Evolutionary conservation across 1,140 invertebrate species (phyloP), one percentile per base, ranked within the genome.

Genomic region (Drosophila repletoides): DNA sequence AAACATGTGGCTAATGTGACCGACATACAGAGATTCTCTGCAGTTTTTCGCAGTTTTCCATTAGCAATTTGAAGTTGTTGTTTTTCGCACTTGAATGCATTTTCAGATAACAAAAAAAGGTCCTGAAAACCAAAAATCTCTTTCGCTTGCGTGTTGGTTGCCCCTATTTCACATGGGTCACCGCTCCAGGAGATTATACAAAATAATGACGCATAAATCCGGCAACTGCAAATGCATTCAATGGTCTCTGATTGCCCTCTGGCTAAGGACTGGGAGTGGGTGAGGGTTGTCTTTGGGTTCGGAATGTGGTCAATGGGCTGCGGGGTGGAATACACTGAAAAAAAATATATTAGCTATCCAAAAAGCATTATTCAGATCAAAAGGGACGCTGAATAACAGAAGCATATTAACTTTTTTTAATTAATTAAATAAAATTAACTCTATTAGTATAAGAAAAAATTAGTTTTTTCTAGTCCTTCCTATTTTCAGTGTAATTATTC

Each of bases 151-250:
- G 71, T 86, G 80, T 76, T 49, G 72, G 70, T 45, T 64, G 81
- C 80, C 80, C 81, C 80, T 84, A 84, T 86, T 86, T 84, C 79
- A 86, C 79, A 84, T 86, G 75, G 74, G 71, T 75, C 76, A 74
- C 48, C 74, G 61, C 26, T 70, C 36, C 49, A 38, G 31, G 43
- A 58, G 56, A 80, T 83, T 84, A 86, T 63, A 75, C 53, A 68
- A 64, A 84, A 84, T 84, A 84, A 84, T 84, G 79, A 72, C 75
- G 80, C 77, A 74, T 67, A 83, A 84, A 83, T 83, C 77, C 79
- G 77, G 77, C 69, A 69, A 56, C 14, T 63, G 53, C 33, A 40
- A 66, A 38, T 46, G 38, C 56, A 53, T 36, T 59, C 64, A 69
- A 84, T 73, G 65, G 41, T 38, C 74, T 52, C 53, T 83, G 77